phyloP scores from a whole-genome alignment of 2,113 vertebrate species.

The Coptodon rendalli region DNA sequence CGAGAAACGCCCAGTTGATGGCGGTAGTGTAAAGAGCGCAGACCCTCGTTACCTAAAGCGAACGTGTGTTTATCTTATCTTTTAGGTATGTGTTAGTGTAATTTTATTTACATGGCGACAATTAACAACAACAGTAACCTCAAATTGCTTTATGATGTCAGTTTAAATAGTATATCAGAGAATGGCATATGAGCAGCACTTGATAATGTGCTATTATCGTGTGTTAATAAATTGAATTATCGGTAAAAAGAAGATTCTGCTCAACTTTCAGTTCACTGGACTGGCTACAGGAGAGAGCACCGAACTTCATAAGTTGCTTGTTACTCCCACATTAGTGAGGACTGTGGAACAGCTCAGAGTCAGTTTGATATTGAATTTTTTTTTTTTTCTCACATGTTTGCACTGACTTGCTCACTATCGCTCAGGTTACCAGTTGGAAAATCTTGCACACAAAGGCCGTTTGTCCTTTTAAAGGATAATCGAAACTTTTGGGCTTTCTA shows the following conservation, averaged over 20 bases:
- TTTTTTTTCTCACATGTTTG: not conserved
- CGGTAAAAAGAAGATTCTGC: not conserved
- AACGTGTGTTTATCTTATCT: not conserved
- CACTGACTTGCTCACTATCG: not conserved
- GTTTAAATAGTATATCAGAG: not conserved
- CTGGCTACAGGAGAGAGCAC: not conserved
- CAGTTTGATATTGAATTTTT: not conserved
- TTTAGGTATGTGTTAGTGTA: not conserved
- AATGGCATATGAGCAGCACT: not conserved
- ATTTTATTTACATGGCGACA: not conserved
- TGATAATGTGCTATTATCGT: not conserved
- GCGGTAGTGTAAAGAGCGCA: not conserved
- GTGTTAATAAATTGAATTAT: not conserved
- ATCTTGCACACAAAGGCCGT: not conserved
- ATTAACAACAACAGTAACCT: not conserved
- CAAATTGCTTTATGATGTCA: not conserved
- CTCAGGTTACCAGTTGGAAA: not conserved
- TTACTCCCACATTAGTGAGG: not conserved
- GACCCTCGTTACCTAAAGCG: not conserved
- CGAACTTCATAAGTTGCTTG: not conserved
- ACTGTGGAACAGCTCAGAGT: not conserved
- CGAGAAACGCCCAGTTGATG: slow-evolving; percentile 3
- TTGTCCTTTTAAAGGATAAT: not conserved
- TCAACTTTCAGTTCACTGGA: not conserved
- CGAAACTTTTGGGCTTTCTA: not conserved